Evolutionary conservation across 1,140 invertebrate genomes (phyloP), one percentile per base, ranked within the genome.

Genomic region (Marisa cornuarietis): DNA sequence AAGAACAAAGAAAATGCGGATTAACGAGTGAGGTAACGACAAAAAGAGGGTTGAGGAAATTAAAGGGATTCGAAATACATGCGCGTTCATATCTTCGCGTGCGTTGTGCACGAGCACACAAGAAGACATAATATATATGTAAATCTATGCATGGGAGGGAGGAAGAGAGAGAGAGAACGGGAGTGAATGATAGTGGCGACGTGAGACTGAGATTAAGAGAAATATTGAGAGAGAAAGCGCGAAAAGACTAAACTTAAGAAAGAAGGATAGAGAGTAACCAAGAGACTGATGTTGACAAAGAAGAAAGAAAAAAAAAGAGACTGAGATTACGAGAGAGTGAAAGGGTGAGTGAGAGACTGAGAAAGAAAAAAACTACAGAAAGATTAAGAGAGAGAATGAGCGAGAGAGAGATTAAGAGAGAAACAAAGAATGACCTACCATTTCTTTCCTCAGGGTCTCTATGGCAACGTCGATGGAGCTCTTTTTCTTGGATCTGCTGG

Each of bases 381-480:
- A 69, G 14, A n/a, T n/a, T n/a, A n/a, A 13, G 69, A 49, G 69
- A 49, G 26, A 49, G 69, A 49, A 51, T 71, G 69, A 49, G 69
- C 14, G 69, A 49, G 69, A 1, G 69, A 49, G 26, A 49, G 69
- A 14, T 49, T 62, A 31, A 49, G 73, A 31, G 73, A 26, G 52
- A 62, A 42, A 42, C 31, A 42, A 6, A 42, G 31, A 42, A 63
- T 0, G 18, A 81, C 85, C 82, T 71, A 88, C 87, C 85, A 88
- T 87, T 84, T 88, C 87, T 71, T 76, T 80, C 42, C 83, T 77
- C 42, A 88, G 80, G 71, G 83, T 81, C 73, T 84, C 82, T 83
- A 88, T 86, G 20, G 85, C 85, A 18, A 81, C 6, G 52, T 87
- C 86, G 2, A 88, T 68, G 54, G 87, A 83, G 16, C 81, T 83